A percentile compares a stretch with the other conserved stretches of the same genome.
These are phyloP conservation scores for Vicugna pacos DNA, from an alignment of 2,113 vertebrate species.

Conservation along the genomic window DNA sequence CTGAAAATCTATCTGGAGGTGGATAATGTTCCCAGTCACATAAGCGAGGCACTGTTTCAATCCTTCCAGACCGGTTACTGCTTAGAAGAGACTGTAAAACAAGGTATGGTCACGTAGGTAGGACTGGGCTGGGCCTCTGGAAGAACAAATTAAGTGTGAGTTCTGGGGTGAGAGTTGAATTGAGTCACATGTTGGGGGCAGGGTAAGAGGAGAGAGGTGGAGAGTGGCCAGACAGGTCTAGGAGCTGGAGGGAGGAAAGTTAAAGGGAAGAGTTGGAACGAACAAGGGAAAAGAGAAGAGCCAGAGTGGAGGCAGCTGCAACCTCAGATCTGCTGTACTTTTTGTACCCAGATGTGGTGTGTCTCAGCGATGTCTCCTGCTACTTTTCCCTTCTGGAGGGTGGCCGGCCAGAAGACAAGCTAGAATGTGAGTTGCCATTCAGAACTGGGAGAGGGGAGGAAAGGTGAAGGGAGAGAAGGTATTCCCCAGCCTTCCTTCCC, in stretches of 20 bases:
- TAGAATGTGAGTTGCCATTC: constrained; percentile 91
- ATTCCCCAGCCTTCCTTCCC: background rate
- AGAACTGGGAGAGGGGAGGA: background rate
- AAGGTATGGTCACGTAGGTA: constrained; percentile 45
- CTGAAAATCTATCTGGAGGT: constrained; percentile 92
- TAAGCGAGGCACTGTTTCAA: constrained; percentile 91
- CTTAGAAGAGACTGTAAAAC: background rate
- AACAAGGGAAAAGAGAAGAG: constrained; percentile 11
- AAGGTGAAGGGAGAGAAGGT: background rate
- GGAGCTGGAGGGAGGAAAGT: background rate
- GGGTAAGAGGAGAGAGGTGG: background rate
- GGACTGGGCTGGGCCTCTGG: background rate
- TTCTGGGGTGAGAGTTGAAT: background rate
- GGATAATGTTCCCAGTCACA: constrained; percentile 88
- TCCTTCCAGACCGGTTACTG: constrained; percentile 90
- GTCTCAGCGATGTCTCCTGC: constrained; percentile 94
- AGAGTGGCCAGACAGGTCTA: background rate
- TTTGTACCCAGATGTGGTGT: constrained; percentile 86
- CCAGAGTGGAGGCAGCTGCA: background rate
- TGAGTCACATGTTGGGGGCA: background rate
- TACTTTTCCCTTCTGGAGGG: constrained; percentile 95
- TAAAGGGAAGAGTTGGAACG: background rate
- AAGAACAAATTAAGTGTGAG: background rate
- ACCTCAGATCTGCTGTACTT: background rate
- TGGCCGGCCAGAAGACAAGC: constrained; percentile 93